A percentile compares a stretch with the other conserved stretches of the same genome.
phyloP scores from a whole-genome alignment of 2,113 vertebrate genomes.

The Pachypanchax playfairii region DNA sequence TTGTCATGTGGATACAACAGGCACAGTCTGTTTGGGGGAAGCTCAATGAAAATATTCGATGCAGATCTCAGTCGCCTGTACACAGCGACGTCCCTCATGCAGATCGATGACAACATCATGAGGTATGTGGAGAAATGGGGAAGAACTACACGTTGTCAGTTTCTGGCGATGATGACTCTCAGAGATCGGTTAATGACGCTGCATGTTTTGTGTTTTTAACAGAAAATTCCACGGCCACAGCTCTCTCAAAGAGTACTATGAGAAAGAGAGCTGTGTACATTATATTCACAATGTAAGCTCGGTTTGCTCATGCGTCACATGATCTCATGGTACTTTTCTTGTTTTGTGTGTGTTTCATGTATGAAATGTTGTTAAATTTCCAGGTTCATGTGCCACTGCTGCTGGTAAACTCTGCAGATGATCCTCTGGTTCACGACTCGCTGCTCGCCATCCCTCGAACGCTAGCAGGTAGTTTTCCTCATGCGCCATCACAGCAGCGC shows the following conservation, averaged over 20 bases:
- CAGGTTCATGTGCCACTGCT: constrained; percentile 94
- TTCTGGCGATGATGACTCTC: not conserved
- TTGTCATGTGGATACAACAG: constrained; percentile 62
- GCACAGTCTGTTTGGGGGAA: constrained; percentile 87
- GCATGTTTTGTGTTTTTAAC: constrained; percentile 32
- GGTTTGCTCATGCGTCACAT: not conserved
- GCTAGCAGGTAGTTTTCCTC: constrained; percentile 85
- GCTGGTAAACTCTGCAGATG: constrained; percentile 94
- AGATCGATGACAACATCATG: constrained; percentile 97
- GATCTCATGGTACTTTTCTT: not conserved
- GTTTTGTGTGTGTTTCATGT: not conserved
- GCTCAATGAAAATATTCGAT: constrained; percentile 82
- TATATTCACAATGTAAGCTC: constrained; percentile 92
- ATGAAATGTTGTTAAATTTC: not conserved
- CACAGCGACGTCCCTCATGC: constrained; percentile 97
- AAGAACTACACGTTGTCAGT: too few species aligned
- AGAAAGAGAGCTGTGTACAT: constrained; percentile 95
- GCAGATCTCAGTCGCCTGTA: constrained; percentile 88
- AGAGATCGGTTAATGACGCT: not conserved
- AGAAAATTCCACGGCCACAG: constrained; percentile 96
- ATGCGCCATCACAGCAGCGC: not conserved
- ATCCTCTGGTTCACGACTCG: constrained; percentile 93
- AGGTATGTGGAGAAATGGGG: constrained; percentile 78
- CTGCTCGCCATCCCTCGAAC: constrained; percentile 95
- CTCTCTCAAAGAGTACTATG: constrained; percentile 97